Conservation (phyloP, 2,888 invertebrate species). For the Tetranychus piercei region DNA sequence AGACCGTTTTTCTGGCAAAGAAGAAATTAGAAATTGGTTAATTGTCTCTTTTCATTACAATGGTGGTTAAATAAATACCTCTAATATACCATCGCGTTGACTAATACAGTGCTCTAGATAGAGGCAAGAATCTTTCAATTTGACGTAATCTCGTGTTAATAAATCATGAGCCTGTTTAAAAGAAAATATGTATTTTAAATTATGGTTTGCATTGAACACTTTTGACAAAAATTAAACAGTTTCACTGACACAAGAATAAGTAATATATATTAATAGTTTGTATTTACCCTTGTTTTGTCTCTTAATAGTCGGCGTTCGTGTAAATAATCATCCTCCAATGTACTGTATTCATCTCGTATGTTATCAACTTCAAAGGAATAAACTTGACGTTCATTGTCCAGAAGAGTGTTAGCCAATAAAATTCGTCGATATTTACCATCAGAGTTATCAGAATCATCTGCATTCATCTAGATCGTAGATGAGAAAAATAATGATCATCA, state of each 20-base stretch:
- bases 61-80: background rate
- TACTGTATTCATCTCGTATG: background rate
- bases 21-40: background rate
- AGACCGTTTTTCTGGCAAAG: background rate
- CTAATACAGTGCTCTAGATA: background rate
- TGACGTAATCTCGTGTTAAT: background rate
- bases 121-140: background rate
- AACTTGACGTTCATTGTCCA: background rate
- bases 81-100: background rate
- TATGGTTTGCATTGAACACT: too few relatives aligned
- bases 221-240: too few relatives aligned
- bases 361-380: background rate
- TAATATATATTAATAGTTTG: too few relatives aligned
- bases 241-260: background rate
- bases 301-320: background rate
- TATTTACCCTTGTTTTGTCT: background rate
- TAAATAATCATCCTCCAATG: background rate
- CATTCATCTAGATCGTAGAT: background rate
- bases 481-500: background rate
- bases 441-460: background rate
- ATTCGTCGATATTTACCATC: background rate
- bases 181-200: background rate
- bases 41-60: background rate
- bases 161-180: background rate
- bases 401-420: background rate